These are phyloP conservation scores for Standfussiana lucernea DNA, from an alignment of 2,888 invertebrate species.

Conservation along the genomic window DNA sequence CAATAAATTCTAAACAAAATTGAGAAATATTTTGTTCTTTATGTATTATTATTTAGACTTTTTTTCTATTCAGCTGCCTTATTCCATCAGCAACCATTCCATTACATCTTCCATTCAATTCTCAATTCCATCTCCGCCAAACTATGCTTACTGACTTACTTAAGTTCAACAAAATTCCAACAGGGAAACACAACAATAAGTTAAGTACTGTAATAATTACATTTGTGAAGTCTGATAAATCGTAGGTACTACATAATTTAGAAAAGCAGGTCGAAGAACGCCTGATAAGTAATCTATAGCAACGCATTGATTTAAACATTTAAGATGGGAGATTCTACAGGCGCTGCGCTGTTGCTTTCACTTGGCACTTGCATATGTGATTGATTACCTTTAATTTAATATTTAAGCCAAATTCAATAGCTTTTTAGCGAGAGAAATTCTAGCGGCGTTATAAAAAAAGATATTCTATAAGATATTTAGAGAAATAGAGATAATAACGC, in stretches of 20 bases:
- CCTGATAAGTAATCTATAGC: conserved; percentile 7
- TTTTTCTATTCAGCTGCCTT: too few species aligned
- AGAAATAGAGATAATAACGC: neutral
- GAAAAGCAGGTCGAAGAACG: neutral
- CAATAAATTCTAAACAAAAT: conserved; percentile 16
- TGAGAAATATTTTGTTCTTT: neutral
- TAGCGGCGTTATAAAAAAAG: neutral
- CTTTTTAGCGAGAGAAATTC: too few species aligned
- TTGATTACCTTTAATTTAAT: too few species aligned
- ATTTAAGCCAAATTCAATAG: neutral
- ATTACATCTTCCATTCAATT: neutral
- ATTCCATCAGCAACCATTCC: neutral
- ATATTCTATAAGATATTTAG: neutral
- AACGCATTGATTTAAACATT: neutral
- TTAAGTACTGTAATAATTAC: neutral
- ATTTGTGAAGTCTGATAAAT: neutral
- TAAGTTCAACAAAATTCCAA: too few species aligned
- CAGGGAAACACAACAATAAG: neutral
- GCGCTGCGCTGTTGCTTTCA: conserved; percentile 1
- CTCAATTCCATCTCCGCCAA: neutral
- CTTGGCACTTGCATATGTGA: too few species aligned
- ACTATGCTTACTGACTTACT: neutral
- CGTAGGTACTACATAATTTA: neutral
- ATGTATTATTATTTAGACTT: too few species aligned
- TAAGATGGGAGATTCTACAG: neutral